Conservation (phyloP, 2,113 vertebrate species). For the Mobula birostris region DNA sequence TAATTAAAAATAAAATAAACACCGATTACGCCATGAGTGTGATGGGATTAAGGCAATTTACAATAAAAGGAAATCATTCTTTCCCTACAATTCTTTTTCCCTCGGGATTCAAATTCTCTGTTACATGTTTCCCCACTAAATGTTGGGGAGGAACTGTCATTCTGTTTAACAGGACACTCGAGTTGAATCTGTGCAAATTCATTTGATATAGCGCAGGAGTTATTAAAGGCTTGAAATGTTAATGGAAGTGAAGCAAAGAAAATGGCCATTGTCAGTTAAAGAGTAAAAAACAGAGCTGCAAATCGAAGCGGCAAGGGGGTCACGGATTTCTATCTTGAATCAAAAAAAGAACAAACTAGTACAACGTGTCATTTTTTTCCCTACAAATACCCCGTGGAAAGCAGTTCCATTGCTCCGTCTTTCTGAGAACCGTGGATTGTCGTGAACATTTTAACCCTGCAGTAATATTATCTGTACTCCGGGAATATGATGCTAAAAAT, state of each 20-base stretch:
- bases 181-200: background rate
- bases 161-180: background rate
- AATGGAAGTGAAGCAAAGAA: background rate
- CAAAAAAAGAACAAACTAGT: background rate
- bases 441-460: background rate
- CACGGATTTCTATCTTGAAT: background rate
- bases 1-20: background rate
- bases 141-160: background rate
- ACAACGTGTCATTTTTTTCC: background rate
- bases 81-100: background rate
- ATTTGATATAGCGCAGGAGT: background rate
- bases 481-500: too few relatives aligned
- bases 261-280: background rate
- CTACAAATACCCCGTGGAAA: background rate
- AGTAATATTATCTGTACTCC: background rate
- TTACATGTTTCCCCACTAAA: background rate
- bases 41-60: background rate
- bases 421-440: background rate
- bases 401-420: background rate
- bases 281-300: background rate
- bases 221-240: constrained; percentile 4
- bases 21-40: background rate
- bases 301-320: background rate
- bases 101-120: background rate
- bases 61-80: background rate